Percentiles rank a stretch among this genome's conserved stretches.
phyloP scores from a whole-genome alignment of 2,797 vertebrate genomes.

The Molothrus aeneus region DNA sequence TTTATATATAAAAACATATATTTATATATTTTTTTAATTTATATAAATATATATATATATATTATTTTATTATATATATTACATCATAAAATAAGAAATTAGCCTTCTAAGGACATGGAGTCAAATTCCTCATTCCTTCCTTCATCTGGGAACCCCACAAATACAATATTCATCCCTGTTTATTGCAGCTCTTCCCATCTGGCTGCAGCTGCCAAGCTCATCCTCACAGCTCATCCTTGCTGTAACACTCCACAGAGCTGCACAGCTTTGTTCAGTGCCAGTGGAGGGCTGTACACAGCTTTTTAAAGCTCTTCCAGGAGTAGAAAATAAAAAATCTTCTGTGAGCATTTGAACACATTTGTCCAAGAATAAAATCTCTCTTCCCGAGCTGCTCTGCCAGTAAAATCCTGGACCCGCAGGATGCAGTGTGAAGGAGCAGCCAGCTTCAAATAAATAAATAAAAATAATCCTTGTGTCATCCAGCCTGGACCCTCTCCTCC shows the following conservation, averaged over 20 bases:
- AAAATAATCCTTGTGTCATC: not conserved
- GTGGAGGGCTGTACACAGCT: not conserved
- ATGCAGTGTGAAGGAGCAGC: not conserved
- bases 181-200: not conserved
- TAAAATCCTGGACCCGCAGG: not conserved
- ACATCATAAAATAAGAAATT: too few species aligned
- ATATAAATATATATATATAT: too few species aligned
- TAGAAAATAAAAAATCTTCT: not conserved
- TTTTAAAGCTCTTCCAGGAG: not conserved
- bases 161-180: not conserved
- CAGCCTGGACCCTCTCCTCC: not conserved
- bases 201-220: not conserved
- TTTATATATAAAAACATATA: too few species aligned
- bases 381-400: not conserved
- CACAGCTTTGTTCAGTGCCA: not conserved
- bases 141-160: too few species aligned
- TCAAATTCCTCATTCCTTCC: too few species aligned
- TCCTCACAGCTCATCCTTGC: not conserved
- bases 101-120: too few species aligned
- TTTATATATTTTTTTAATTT: too few species aligned
- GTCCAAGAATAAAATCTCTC: not conserved
- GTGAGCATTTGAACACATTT: rapidly evolving
- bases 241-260: not conserved
- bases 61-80: too few species aligned
- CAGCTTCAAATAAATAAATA: not conserved